Percentiles rank a stretch among this genome's conserved stretches.
Evolutionary conservation across 2,888 invertebrate genomes (phyloP).

Genomic region (Lycia hirtaria): DNA sequence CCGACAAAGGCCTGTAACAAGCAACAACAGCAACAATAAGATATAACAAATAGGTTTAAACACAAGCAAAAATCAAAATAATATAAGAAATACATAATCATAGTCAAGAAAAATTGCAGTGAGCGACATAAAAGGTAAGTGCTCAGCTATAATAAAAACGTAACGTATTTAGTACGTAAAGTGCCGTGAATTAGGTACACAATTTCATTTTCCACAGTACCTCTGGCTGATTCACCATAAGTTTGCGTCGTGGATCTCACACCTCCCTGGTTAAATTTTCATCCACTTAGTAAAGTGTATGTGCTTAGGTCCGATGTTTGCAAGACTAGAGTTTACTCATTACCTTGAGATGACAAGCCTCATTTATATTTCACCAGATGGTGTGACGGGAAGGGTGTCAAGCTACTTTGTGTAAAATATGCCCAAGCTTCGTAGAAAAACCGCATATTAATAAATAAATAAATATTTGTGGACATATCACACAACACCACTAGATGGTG

Average conservation of each 20-base stretch:
- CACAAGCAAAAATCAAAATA: too few species aligned
- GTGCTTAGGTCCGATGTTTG: slow-evolving; percentile 27
- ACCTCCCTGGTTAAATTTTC: slow-evolving; percentile 26
- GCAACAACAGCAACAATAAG: too few species aligned
- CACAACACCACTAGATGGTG: too few species aligned
- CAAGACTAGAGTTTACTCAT: slow-evolving; percentile 27
- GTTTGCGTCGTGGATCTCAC: not conserved
- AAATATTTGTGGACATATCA: too few species aligned
- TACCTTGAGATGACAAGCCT: slow-evolving; percentile 18
- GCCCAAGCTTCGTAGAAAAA: not conserved
- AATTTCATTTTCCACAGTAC: not conserved
- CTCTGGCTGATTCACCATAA: not conserved
- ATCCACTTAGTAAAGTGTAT: slow-evolving; percentile 29
- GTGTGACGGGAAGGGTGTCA: slow-evolving; percentile 8
- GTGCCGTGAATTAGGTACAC: too few species aligned
- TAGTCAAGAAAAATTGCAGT: too few species aligned
- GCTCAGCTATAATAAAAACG: too few species aligned
- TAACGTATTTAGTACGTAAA: too few species aligned
- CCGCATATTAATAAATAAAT: not conserved
- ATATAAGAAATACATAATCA: too few species aligned
- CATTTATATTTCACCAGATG: slow-evolving; percentile 25
- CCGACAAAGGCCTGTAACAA: too few species aligned
- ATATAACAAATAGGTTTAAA: too few species aligned
- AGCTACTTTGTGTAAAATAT: slow-evolving; percentile 7
- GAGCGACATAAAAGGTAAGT: too few species aligned